phyloP scores from a whole-genome alignment of 2,113 vertebrate species.

The Calidris pugnax region DNA sequence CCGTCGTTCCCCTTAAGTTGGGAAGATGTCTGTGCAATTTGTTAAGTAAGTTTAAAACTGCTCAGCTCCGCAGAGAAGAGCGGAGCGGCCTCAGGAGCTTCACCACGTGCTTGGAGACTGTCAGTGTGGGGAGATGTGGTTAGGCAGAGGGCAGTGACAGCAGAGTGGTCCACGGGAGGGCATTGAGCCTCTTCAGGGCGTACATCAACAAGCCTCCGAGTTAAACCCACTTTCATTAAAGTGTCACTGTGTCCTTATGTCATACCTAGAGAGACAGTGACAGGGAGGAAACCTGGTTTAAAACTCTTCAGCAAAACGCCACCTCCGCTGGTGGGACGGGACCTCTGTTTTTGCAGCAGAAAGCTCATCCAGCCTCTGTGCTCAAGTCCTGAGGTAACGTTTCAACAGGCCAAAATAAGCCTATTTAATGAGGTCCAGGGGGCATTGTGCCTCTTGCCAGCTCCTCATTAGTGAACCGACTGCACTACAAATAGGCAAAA shows the following conservation, averaged over 20 bases:
- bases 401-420: neutral
- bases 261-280: neutral
- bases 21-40: neutral
- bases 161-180: rapidly evolving
- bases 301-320: neutral
- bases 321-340: neutral
- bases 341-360: rapidly evolving
- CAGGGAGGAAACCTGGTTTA: neutral
- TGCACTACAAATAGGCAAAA: neutral
- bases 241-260: no score
- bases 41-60: neutral
- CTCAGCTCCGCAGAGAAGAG: neutral
- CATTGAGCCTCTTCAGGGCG: rapidly evolving
- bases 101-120: neutral
- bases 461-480: neutral
- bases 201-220: rapidly evolving
- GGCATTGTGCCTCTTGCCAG: neutral
- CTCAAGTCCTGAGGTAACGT: neutral
- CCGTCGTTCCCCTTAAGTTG: rapidly evolving
- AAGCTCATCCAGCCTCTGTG: neutral
- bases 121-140: rapidly evolving
- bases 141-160: rapidly evolving
- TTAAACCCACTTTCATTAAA: neutral
- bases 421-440: neutral
- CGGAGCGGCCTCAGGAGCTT: neutral